phyloP scores from a whole-genome alignment of 2,113 vertebrate species.

The Heterocephalus glaber region DNA sequence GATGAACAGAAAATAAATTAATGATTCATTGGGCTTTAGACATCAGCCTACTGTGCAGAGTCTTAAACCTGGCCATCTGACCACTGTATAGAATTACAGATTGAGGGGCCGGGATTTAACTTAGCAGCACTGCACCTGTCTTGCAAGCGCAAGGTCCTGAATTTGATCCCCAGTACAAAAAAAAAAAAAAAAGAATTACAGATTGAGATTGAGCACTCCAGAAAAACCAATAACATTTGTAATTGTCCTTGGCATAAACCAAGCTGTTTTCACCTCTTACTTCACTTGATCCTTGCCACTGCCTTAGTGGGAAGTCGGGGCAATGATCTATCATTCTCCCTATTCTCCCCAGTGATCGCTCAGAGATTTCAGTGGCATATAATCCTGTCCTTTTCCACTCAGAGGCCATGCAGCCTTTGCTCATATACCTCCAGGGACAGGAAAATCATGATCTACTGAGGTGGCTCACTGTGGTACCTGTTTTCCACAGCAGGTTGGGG shows the following conservation, averaged over 20 bases:
- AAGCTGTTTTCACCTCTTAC: slow-evolving; percentile 30
- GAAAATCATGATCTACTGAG: not conserved
- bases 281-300: slow-evolving; percentile 7
- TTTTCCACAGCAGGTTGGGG: not conserved
- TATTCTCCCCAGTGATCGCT: too few relatives aligned
- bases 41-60: not conserved
- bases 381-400: not conserved
- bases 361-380: not conserved
- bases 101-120: too few relatives aligned
- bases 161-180: too few relatives aligned
- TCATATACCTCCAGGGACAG: not conserved
- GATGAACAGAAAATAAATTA: not conserved
- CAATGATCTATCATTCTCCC: not conserved
- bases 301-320: not conserved
- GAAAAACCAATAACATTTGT: slow-evolving; percentile 39
- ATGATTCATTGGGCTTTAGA: not conserved
- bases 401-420: not conserved
- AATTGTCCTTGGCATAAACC: not conserved
- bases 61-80: slow-evolving; percentile 6
- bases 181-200: too few relatives aligned
- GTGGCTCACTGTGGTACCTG: not conserved
- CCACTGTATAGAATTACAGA: too few relatives aligned
- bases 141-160: too few relatives aligned
- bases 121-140: too few relatives aligned
- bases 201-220: not conserved